phyloP scores from a whole-genome alignment of 53 echinoderm and acorn worm species.

The Holothuria leucospilota region DNA sequence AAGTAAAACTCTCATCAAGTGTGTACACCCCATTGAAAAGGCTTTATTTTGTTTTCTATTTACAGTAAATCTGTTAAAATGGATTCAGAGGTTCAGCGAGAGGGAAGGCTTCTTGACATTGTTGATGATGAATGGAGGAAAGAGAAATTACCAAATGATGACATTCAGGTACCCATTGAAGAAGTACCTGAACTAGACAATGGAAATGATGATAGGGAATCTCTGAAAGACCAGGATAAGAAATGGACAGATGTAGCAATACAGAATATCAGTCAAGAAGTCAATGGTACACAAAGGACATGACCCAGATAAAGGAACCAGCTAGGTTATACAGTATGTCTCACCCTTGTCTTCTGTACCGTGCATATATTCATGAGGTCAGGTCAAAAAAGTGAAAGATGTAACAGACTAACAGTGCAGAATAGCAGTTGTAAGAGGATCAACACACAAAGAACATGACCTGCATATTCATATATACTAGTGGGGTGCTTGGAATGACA shows the following conservation, averaged over 20 bases:
- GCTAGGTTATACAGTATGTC: no score
- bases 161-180: conserved; percentile 86
- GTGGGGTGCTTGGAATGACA: no score
- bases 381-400: no score
- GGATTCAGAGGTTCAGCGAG: conserved; percentile 85
- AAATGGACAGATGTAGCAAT: conserved; percentile 92
- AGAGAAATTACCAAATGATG: conserved; percentile 93
- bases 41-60: no score
- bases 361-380: no score
- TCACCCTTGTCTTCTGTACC: no score
- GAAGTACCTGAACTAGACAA: conserved; percentile 75
- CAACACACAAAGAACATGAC: no score
- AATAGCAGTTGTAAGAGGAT: no score
- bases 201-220: conserved; percentile 78
- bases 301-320: conserved; percentile 26
- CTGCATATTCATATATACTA: no score
- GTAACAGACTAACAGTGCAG: no score
- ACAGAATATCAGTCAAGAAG: conserved; percentile 78
- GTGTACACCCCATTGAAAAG: no score
- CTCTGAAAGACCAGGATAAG: conserved; percentile 84
- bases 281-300: conserved; percentile 60
- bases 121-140: conserved; percentile 93
- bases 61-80: conserved; percentile 13
- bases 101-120: conserved; percentile 86
- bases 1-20: no score